Evolutionary conservation across 92 coral and sea anemone genomes (phyloP), one percentile per base, ranked within the genome.

Genomic region (Muricea muricata): DNA sequence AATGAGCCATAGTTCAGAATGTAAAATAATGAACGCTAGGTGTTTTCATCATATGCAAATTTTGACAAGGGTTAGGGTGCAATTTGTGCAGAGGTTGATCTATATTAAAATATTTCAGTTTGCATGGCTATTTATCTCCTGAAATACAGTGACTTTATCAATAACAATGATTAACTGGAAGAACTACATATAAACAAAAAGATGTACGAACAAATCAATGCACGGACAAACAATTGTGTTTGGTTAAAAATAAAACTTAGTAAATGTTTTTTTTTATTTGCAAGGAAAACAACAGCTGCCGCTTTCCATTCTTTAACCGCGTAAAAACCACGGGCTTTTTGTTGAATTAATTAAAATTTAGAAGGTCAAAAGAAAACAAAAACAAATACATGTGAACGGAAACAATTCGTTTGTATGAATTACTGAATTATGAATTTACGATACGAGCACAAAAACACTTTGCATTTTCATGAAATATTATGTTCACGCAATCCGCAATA

Each of bases 341-440:
- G 6, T 7, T 2, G 24, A 37, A 69, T 69, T 69, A 41, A 69
- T 69, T 69, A 69, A 69, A 69, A 69, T 69, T 69, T 69, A 69
- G 37, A 69, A 35, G 9, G 24, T 33, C 52, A 34, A 41, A 69
- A 61, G 18, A 63, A 63, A 55, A 65, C 21, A n/a, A 9, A 65
- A 65, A 65, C 72, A 65, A 61, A 61, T 2, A 15, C 70, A 61
- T n/a, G 72, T 65, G 72, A 2, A 0, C 72, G 1, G n/a, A 65
- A 9, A 65, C 65, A 18, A 18, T 18, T 55, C 32, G 28, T 10
- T 33, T 8, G 20, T 69, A 41, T 32, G 73, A 25, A 25, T n/a
- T n/a, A n/a, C n/a, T n/a, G n/a, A n/a, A n/a, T 30, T 1, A 35
- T 35, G 3, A 35, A 35, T 65, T 65, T 30, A 35, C 8, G 4